phyloP scores from a whole-genome alignment of 2,113 vertebrate species.

The Rhinichthys klamathensis region DNA sequence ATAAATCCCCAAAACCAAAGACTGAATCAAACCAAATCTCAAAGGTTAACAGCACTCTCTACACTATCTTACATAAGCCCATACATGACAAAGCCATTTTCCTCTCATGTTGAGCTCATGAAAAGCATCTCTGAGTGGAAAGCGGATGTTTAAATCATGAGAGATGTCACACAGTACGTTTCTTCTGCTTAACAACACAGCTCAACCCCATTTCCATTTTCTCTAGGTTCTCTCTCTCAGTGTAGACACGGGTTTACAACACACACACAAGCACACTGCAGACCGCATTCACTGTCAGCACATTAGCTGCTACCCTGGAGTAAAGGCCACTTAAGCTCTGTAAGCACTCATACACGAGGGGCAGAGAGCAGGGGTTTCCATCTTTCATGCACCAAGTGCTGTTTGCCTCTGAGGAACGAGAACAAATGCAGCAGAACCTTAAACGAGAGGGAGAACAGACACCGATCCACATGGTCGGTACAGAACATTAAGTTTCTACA shows the following conservation, averaged over 20 bases:
- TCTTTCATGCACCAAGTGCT: conserved; percentile 8
- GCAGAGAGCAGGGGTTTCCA: neutral
- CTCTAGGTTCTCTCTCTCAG: conserved; percentile 1
- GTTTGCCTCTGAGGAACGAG: neutral
- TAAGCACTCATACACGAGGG: conserved; percentile 23
- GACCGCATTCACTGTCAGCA: conserved; percentile 49
- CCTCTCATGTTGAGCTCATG: neutral
- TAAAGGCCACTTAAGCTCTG: conserved; percentile 31
- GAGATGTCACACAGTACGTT: neutral
- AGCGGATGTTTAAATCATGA: conserved; percentile 45
- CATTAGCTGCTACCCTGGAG: conserved; percentile 38
- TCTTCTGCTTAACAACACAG: conserved; percentile 19
- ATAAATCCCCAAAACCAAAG: neutral
- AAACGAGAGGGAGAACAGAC: neutral
- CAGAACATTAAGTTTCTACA: neutral
- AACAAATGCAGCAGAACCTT: conserved; percentile 13
- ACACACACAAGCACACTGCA: conserved; percentile 27
- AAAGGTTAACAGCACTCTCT: neutral
- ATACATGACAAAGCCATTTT: conserved; percentile 36
- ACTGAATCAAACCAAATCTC: neutral
- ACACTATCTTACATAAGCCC: conserved; percentile 12
- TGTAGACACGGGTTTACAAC: conserved; percentile 30
- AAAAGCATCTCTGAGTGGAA: neutral
- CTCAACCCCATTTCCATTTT: conserved; percentile 34
- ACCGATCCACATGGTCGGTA: neutral